Evolutionary conservation across 1,140 invertebrate species (phyloP).

Genomic region (Drosophila hydei): DNA sequence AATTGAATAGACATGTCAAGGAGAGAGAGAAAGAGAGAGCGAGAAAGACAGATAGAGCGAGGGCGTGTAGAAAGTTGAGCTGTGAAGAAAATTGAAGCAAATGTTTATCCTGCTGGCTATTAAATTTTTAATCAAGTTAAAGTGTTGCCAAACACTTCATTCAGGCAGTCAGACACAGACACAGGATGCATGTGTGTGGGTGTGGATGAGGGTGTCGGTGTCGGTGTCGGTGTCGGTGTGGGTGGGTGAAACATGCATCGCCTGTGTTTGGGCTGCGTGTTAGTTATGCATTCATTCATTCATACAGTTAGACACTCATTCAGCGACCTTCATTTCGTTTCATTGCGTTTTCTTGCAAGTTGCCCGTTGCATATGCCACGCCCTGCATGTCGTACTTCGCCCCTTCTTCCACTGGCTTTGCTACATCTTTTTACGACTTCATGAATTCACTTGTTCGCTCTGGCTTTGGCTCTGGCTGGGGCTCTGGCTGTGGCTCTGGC

Average conservation of each 20-base stretch:
- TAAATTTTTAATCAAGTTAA: conserved; percentile 82
- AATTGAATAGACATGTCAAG: conserved; percentile 62
- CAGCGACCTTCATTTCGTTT: conserved; percentile 78
- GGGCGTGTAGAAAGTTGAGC: neutral
- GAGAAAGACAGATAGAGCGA: neutral
- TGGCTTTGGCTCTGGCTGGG: conserved; percentile 17
- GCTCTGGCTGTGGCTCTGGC: conserved; percentile 4
- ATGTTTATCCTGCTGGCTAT: conserved; percentile 73
- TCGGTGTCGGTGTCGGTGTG: no score
- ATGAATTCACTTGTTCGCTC: neutral
- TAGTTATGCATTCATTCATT: conserved; percentile 78
- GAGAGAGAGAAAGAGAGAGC: neutral
- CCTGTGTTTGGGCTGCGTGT: conserved; percentile 44
- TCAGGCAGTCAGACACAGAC: conserved; percentile 38
- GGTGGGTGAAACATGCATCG: conserved; percentile 39
- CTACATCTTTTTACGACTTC: neutral
- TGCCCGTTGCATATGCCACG: conserved; percentile 34
- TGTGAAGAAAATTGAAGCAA: conserved; percentile 21
- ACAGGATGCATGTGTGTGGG: neutral
- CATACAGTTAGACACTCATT: conserved; percentile 55
- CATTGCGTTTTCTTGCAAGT: conserved; percentile 73
- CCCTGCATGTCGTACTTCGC: neutral
- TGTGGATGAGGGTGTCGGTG: neutral
- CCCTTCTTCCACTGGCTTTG: neutral
- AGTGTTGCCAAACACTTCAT: conserved; percentile 81